Conservation (phyloP, 2,113 vertebrate genomes). For the Galemys pyrenaicus region DNA sequence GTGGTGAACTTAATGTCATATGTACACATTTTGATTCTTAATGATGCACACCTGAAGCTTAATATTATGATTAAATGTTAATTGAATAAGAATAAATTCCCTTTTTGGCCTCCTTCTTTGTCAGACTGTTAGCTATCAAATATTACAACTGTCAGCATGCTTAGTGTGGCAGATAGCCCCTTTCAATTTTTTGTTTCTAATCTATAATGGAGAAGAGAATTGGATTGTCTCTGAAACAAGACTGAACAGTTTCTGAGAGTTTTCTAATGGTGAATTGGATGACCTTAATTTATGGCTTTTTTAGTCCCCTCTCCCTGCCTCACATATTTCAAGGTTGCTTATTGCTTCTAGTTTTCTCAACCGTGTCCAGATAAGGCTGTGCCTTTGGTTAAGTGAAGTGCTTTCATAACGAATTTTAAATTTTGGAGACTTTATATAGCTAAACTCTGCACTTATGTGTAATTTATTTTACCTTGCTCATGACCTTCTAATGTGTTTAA, state of each 20-base stretch:
- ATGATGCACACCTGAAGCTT: no score
- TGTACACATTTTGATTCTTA: no score
- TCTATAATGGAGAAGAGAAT: background rate
- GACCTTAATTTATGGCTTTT: background rate
- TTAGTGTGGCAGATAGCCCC: background rate
- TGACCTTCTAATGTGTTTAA: background rate
- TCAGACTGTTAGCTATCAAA: background rate
- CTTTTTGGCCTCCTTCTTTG: background rate
- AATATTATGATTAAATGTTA: no score
- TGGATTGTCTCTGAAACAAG: constrained; percentile 22
- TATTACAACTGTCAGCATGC: background rate
- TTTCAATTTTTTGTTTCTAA: constrained; percentile 56
- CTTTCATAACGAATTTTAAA: constrained; percentile 45
- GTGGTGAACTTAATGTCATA: no score
- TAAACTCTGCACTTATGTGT: background rate
- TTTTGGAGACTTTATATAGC: constrained; percentile 5
- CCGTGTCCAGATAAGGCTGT: background rate
- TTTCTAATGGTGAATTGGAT: background rate
- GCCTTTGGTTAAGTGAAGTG: constrained; percentile 12
- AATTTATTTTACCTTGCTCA: constrained; percentile 12
- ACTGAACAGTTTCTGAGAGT: background rate
- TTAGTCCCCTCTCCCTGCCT: background rate
- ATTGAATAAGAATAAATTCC: background rate
- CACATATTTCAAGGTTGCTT: background rate
- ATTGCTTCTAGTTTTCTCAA: constrained; percentile 11